Percentiles rank a stretch among this genome's conserved stretches.
Conservation (phyloP, 1,140 invertebrate genomes). For the Campoletis sonorensis region DNA sequence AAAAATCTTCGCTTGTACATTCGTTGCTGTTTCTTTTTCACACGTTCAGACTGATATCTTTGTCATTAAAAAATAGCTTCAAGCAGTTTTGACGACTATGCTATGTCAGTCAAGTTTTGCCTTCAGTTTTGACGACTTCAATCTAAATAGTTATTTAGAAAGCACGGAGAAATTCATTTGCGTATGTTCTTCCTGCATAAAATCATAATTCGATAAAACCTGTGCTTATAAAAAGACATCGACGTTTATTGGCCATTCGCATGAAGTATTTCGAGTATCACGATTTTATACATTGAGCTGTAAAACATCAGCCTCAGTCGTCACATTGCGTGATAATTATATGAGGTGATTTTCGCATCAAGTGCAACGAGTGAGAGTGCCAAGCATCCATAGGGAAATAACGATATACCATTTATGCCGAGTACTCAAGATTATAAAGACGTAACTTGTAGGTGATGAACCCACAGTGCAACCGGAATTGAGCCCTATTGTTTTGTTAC, state of each 20-base stretch:
- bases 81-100: too few relatives aligned
- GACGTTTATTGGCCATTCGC: neutral
- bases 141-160: too few relatives aligned
- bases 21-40: too few relatives aligned
- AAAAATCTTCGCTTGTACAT: too few relatives aligned
- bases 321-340: neutral
- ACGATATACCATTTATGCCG: neutral
- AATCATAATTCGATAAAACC: neutral
- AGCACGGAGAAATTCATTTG: too few relatives aligned
- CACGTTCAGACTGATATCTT: too few relatives aligned
- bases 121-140: too few relatives aligned
- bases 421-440: neutral
- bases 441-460: neutral
- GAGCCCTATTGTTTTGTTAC: neutral
- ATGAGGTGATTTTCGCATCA: neutral
- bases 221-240: neutral
- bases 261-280: neutral
- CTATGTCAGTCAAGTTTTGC: too few relatives aligned
- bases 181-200: too few relatives aligned
- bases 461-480: neutral
- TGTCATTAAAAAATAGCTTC: too few relatives aligned
- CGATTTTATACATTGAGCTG: neutral
- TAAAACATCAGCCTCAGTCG: neutral
- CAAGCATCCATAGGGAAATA: neutral
- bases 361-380: neutral